phyloP scores from a whole-genome alignment of 2,797 vertebrate species.

The Sebastes itinus region DNA sequence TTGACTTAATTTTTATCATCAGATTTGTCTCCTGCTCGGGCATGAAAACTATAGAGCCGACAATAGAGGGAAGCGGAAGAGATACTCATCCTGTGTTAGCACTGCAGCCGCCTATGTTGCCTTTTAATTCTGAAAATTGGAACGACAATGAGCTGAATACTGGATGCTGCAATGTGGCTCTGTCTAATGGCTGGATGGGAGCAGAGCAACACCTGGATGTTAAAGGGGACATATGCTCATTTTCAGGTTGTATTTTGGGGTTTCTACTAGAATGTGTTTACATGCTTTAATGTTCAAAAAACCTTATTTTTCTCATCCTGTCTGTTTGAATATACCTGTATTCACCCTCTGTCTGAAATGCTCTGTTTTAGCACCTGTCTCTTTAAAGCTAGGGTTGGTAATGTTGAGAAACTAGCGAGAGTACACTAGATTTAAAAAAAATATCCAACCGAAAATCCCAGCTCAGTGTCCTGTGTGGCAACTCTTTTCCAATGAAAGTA shows the following conservation, averaged over 20 bases:
- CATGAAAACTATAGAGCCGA: not conserved
- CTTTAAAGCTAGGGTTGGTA: not conserved
- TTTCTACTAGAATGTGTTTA: not conserved
- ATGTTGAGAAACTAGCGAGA: too few species aligned
- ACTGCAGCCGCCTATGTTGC: not conserved
- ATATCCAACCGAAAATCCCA: too few species aligned
- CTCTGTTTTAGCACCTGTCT: not conserved
- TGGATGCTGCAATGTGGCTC: not conserved
- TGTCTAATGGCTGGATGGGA: slow-evolving; percentile 11
- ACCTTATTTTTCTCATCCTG: too few species aligned
- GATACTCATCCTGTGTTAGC: slow-evolving; percentile 2
- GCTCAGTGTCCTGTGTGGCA: too few species aligned
- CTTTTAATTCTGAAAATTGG: slow-evolving; percentile 13
- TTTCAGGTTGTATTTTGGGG: not conserved
- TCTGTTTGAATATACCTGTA: not conserved
- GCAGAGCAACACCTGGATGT: not conserved
- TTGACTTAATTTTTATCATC: not conserved
- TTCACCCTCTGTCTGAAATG: not conserved
- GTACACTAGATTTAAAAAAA: too few species aligned
- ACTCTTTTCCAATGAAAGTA: too few species aligned
- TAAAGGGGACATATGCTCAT: not conserved
- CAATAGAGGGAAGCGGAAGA: not conserved
- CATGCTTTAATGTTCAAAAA: not conserved
- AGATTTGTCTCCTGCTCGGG: not conserved
- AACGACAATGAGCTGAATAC: slow-evolving; percentile 8